Percentiles rank a stretch among this genome's conserved stretches.
phyloP scores from a whole-genome alignment of 2,113 vertebrate species.

The Scortum barcoo region DNA sequence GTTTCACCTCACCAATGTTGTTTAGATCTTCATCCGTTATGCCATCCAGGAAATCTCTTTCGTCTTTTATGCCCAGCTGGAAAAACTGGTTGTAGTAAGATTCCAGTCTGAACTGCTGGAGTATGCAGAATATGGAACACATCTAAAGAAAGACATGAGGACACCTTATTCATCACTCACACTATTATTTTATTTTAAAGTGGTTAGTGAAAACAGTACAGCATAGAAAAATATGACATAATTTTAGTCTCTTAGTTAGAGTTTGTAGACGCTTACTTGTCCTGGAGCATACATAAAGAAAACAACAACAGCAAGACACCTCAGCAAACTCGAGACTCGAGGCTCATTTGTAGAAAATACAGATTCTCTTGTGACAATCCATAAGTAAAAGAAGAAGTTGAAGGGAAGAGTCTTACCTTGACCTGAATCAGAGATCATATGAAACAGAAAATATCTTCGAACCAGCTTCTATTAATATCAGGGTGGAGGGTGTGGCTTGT shows the following conservation, averaged over 20 bases:
- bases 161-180: not conserved
- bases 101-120: constrained; percentile 59
- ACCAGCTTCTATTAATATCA: too few relatives aligned
- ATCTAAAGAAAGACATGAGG: constrained; percentile 53
- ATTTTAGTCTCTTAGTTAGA: not conserved
- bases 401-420: not conserved
- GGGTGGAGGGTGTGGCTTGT: not conserved
- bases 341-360: not conserved
- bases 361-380: not conserved
- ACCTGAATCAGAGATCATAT: not conserved
- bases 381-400: not conserved
- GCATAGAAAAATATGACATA: not conserved
- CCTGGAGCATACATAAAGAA: not conserved
- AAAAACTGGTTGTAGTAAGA: constrained; percentile 51
- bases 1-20: constrained; percentile 51
- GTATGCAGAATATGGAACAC: constrained; percentile 48
- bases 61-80: constrained; percentile 67
- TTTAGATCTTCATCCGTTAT: constrained; percentile 55
- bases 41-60: constrained; percentile 70
- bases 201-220: not conserved
- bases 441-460: too few relatives aligned
- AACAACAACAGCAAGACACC: not conserved
- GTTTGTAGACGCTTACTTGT: not conserved
- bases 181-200: not conserved
- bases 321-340: not conserved